Evolutionary conservation across 1,140 invertebrate species (phyloP).

Genomic region (Adoxophyes honmai): DNA sequence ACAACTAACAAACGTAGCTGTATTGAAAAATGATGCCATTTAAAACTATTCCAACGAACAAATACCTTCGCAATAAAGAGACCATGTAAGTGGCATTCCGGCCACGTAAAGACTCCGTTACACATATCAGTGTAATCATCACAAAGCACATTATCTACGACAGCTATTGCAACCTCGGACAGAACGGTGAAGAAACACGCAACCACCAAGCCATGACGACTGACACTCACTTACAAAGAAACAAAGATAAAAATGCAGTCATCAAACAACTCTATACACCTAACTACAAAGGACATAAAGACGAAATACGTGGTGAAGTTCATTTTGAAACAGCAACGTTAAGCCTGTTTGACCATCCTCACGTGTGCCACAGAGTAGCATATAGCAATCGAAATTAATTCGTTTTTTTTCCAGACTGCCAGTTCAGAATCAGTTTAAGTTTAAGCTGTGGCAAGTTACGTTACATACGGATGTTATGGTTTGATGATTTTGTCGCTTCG

Average conservation of each 20-base stretch:
- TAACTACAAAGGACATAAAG: background rate
- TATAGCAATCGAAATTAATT: slow-evolving; percentile 1
- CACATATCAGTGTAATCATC: slow-evolving; percentile 49
- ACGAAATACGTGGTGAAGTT: background rate
- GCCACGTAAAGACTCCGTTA: slow-evolving; percentile 52
- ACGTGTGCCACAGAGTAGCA: slow-evolving; percentile 4
- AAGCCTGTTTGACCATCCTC: background rate
- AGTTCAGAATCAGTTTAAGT: slow-evolving; percentile 16
- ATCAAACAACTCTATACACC: background rate
- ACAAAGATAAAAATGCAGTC: slow-evolving; percentile 15
- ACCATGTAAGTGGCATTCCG: slow-evolving; percentile 19
- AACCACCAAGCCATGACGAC: slow-evolving; percentile 56
- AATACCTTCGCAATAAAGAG: slow-evolving; percentile 12
- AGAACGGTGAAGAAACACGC: slow-evolving; percentile 47
- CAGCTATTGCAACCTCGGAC: slow-evolving; percentile 58
- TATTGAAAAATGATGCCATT: slow-evolving; percentile 14
- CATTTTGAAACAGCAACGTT: background rate
- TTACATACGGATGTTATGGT: slow-evolving; percentile 42
- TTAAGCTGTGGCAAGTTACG: slow-evolving; percentile 28
- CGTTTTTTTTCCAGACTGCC: background rate
- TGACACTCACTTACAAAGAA: slow-evolving; percentile 43
- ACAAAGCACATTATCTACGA: slow-evolving; percentile 46
- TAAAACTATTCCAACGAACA: slow-evolving; percentile 6
- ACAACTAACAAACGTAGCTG: background rate
- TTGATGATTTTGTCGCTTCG: slow-evolving; percentile 48